Conservation (phyloP, 2,113 vertebrate genomes). For the Lepisosteus oculatus region DNA sequence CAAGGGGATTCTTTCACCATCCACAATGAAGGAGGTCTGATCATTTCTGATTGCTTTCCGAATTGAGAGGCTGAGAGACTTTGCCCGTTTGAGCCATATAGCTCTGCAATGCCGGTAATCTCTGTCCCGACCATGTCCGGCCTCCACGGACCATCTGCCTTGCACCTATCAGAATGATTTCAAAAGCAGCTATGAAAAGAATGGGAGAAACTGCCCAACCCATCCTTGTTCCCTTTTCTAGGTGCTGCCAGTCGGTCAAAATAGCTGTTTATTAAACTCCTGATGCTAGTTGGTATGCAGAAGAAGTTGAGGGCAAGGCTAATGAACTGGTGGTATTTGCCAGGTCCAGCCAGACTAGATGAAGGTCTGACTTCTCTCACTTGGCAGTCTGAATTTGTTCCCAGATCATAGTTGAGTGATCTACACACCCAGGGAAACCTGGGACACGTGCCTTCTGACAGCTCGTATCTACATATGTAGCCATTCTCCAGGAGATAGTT, state of each 20-base stretch:
- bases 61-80: conserved; percentile 23
- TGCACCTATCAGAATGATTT: conserved; percentile 4
- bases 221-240: conserved; percentile 11
- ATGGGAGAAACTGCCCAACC: conserved; percentile 19
- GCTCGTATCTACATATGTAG: conserved; percentile 1
- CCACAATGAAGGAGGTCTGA: conserved; percentile 7
- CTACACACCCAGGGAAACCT: conserved; percentile 12
- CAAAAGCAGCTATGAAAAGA: conserved; percentile 9
- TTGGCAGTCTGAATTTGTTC: conserved; percentile 21
- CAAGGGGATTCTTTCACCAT: conserved; percentile 6
- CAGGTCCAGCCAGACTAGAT: conserved; percentile 20
- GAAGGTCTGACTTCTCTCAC: neutral
- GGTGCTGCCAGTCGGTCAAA: conserved; percentile 3
- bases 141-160: conserved; percentile 14
- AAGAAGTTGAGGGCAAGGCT: neutral
- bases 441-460: conserved; percentile 12
- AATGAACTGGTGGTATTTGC: conserved; percentile 13
- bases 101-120: neutral
- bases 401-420: conserved; percentile 2
- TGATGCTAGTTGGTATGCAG: neutral
- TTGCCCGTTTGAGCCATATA: conserved; percentile 18
- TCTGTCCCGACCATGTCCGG: neutral
- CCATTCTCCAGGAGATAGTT: neutral
- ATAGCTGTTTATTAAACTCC: neutral
- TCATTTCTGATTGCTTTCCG: conserved; percentile 5